These are phyloP conservation scores for Passer domesticus DNA, from an alignment of 2,113 vertebrate species.

Conservation along the genomic window DNA sequence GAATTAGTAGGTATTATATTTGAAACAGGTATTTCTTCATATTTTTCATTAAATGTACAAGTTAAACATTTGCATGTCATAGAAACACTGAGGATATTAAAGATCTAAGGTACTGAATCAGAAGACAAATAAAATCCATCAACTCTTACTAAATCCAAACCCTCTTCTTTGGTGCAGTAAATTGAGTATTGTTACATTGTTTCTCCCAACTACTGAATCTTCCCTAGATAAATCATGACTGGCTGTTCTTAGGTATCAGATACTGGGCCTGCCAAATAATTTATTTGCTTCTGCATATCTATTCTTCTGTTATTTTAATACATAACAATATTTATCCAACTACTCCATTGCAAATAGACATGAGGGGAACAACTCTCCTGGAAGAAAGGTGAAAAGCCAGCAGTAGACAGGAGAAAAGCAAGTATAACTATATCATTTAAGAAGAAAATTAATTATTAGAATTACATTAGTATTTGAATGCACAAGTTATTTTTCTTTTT, in stretches of 20 bases:
- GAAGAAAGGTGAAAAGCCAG: neutral
- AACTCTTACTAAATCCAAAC: neutral
- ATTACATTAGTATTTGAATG: neutral
- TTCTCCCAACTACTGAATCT: neutral
- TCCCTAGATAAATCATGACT: neutral
- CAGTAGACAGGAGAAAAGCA: neutral
- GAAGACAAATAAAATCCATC: neutral
- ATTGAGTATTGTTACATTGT: neutral
- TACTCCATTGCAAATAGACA: neutral
- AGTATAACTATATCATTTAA: neutral
- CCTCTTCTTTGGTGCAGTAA: neutral
- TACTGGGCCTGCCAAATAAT: neutral
- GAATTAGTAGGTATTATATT: neutral
- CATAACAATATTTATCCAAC: neutral
- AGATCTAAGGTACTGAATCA: neutral
- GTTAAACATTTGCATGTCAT: neutral
- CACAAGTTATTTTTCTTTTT: neutral
- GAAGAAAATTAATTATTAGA: neutral
- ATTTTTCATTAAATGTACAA: neutral
- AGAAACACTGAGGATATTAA: neutral
- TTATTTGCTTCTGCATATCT: neutral
- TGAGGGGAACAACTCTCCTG: neutral
- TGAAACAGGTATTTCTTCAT: neutral
- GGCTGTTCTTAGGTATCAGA: neutral
- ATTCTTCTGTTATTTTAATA: neutral